Percentiles rank a stretch among this genome's conserved stretches.
phyloP scores from a whole-genome alignment of 1,140 invertebrate species.

The Panagrolaimus sp. region DNA sequence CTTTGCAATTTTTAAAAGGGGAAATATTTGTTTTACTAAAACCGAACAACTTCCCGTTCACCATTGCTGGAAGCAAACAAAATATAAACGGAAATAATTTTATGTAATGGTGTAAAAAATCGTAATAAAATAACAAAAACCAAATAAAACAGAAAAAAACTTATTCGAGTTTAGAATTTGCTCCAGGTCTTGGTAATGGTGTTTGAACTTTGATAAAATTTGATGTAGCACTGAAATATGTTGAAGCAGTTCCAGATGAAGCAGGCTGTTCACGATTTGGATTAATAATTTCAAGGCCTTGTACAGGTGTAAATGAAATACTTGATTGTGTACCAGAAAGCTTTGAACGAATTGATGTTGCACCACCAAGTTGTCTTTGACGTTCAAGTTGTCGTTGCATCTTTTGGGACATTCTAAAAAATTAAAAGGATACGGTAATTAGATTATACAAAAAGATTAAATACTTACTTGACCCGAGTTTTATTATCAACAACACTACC shows the following conservation, averaged over 20 bases:
- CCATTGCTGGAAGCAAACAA: too few relatives aligned
- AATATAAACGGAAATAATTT: too few relatives aligned
- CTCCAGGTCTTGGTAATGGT: background rate
- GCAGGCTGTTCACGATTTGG: background rate
- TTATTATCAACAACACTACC: constrained; percentile 51
- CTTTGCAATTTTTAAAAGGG: too few relatives aligned
- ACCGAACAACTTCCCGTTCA: too few relatives aligned
- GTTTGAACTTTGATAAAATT: background rate
- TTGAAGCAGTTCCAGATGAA: constrained; percentile 20
- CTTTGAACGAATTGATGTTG: constrained; percentile 37
- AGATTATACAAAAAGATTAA: constrained; percentile 13
- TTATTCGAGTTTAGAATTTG: too few relatives aligned
- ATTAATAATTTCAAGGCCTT: constrained; percentile 52
- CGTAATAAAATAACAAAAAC: too few relatives aligned
- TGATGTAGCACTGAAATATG: background rate
- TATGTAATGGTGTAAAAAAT: too few relatives aligned
- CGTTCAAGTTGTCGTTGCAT: constrained; percentile 47
- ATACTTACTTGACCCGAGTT: constrained; percentile 46
- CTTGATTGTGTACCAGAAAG: constrained; percentile 45
- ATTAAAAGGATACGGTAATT: background rate
- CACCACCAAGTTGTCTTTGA: constrained; percentile 45
- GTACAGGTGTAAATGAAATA: constrained; percentile 54
- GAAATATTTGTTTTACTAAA: too few relatives aligned
- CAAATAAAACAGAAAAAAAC: too few relatives aligned
- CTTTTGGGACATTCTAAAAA: constrained; percentile 58